Base-by-base conservation (phyloP, 2,888 invertebrate species). In the Cerastis leucographa region DNA sequence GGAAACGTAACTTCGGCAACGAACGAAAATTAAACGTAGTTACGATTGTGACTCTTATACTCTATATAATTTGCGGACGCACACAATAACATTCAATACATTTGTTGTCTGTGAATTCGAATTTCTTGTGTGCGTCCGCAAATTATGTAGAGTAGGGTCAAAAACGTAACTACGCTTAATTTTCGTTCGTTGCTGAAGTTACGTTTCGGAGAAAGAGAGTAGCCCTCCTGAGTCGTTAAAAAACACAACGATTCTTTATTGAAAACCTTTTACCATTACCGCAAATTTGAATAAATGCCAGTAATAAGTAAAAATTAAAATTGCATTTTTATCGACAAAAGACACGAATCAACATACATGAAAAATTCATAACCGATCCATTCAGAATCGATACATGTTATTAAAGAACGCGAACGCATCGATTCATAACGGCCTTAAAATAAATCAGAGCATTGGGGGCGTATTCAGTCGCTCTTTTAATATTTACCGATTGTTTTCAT, bases 401-500 rank as follows among this genome's bases (percentile, higher is more conserved):
- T 91, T 90, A 90, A 91, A 90, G 89, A 87, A 85, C 82, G 77
- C 54, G 66, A 71, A 79, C 83, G 88, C 90, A 90, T 89, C 89
- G 90, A 89, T 90, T 90, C 84, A 88, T 88, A 87, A 88, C 85
- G 81, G 86, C 83, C 82, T 86, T 87, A 86, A 85, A 89, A 92
- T 93, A 92, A 93, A 92, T 92, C 90, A 92, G 86, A 89, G 83
- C 88, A 89, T 83, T 87, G 87, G 84, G 84, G 90, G 92, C 91
- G 90, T 90, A 92, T 88, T 69, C 90, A 91, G 90, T 90, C 89
- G 78, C 79, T 86, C 89, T 89, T 91, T 92, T 91, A 91, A 92
- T 92, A 92, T 94, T 91, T 90, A 93, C 91, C 89, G 91, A 93
- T 93, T 93, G 92, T 92, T 92, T 93, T 92, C 89, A 91, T 90